Conservation (phyloP, 2,797 vertebrate genomes). For the Melanotaenia trifasciata region DNA sequence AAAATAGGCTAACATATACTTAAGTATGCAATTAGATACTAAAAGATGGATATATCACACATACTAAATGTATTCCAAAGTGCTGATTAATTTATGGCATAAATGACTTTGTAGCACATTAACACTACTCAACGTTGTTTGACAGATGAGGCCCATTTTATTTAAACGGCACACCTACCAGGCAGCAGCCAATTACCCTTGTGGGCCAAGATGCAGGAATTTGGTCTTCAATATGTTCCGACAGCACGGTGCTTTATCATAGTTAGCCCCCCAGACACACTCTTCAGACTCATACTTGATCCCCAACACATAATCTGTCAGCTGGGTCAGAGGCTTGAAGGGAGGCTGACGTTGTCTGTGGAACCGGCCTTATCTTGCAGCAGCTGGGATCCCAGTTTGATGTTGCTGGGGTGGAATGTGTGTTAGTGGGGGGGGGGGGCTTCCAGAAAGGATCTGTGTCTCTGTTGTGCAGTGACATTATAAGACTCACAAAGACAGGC, state of each 20-base stretch:
- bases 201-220: slow-evolving; percentile 51
- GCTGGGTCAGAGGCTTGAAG: slow-evolving; percentile 52
- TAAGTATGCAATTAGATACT: slow-evolving; percentile 17
- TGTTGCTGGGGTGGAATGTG: slow-evolving; percentile 27
- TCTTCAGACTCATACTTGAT: slow-evolving; percentile 73
- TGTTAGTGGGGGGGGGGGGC: slow-evolving; percentile 4
- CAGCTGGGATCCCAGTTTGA: slow-evolving; percentile 46
- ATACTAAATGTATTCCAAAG: slow-evolving; percentile 32
- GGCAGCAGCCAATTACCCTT: slow-evolving; percentile 75
- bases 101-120: slow-evolving; percentile 53
- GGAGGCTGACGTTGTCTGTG: slow-evolving; percentile 50
- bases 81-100: slow-evolving; percentile 35
- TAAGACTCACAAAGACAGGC: slow-evolving; percentile 14
- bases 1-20: slow-evolving; percentile 17
- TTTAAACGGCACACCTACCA: slow-evolving; percentile 73
- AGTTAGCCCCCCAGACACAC: slow-evolving; percentile 75
- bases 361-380: slow-evolving; percentile 47
- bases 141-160: slow-evolving; percentile 76
- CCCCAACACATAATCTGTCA: slow-evolving; percentile 75
- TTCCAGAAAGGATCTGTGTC: slow-evolving; percentile 22
- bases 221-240: slow-evolving; percentile 64
- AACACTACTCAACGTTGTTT: slow-evolving; percentile 43
- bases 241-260: slow-evolving; percentile 73
- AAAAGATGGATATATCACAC: slow-evolving; percentile 28
- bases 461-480: slow-evolving; percentile 41